These are phyloP conservation scores for Moxostoma hubbsi DNA, from an alignment of 2,797 vertebrate genomes.

Conservation along the genomic window DNA sequence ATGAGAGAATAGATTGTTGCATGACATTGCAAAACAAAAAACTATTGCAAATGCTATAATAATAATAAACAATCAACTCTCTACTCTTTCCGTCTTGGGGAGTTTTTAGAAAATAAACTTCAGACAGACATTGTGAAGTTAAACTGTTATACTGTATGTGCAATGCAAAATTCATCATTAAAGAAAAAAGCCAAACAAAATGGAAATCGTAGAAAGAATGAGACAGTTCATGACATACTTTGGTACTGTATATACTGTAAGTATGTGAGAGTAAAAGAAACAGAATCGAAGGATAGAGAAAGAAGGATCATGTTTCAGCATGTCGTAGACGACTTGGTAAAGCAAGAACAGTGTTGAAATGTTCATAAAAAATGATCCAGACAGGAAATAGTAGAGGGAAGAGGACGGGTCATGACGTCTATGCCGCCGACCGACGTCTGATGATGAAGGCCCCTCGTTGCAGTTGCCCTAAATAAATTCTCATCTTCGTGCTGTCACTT, in stretches of 20 bases:
- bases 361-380: conserved; percentile 3
- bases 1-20: conserved; percentile 8
- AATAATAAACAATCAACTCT: neutral
- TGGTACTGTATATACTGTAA: conserved; percentile 8
- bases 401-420: conserved; percentile 12
- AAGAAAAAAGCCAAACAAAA: neutral
- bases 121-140: neutral
- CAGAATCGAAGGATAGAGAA: neutral
- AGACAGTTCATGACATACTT: conserved; percentile 32
- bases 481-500: conserved; percentile 98
- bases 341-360: conserved; percentile 35
- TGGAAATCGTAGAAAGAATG: neutral
- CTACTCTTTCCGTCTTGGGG: neutral
- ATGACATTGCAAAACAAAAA: conserved; percentile 37
- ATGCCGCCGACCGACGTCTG: conserved; percentile 89
- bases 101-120: conserved; percentile 13
- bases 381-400: conserved; percentile 21
- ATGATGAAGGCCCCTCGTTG: conserved; percentile 98
- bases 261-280: neutral
- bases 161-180: conserved; percentile 25
- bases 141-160: neutral
- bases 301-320: conserved; percentile 27
- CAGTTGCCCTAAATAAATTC: conserved; percentile 97
- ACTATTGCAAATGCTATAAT: conserved; percentile 17
- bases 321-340: neutral